A percentile compares a stretch with the other conserved stretches of the same genome.
phyloP scores from a whole-genome alignment of 2,113 vertebrate genomes.

The Orcinus orca region DNA sequence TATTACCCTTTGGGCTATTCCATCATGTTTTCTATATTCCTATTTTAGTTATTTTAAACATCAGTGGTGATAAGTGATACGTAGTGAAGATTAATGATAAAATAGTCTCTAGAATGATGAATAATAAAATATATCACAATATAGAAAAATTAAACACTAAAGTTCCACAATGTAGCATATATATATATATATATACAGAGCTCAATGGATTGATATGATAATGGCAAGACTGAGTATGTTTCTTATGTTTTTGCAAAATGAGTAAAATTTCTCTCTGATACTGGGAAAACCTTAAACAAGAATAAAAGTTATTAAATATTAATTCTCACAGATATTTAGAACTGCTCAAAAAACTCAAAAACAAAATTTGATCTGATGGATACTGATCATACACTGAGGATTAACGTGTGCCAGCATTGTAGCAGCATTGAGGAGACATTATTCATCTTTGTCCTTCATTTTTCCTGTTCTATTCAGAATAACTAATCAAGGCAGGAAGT shows the following conservation, averaged over 20 bases:
- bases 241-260: background rate
- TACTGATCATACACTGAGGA: background rate
- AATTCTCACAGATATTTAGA: background rate
- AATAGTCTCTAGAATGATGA: background rate
- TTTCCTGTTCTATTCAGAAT: background rate
- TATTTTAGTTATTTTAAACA: background rate
- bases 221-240: background rate
- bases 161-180: background rate
- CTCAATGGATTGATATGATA: background rate
- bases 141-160: background rate
- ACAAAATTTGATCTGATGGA: background rate
- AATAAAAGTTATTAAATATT: background rate
- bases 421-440: background rate
- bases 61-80: background rate
- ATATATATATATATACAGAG: background rate
- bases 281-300: background rate
- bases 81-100: background rate
- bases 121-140: background rate
- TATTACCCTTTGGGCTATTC: background rate
- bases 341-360: background rate
- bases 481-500: background rate
- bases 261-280: background rate
- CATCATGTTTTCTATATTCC: background rate
- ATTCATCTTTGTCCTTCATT: background rate
- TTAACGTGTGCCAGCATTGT: fast-evolving